Evolutionary conservation across 2,888 invertebrate genomes (phyloP), one percentile per base, ranked within the genome.

Genomic region (Chouioia cunea): DNA sequence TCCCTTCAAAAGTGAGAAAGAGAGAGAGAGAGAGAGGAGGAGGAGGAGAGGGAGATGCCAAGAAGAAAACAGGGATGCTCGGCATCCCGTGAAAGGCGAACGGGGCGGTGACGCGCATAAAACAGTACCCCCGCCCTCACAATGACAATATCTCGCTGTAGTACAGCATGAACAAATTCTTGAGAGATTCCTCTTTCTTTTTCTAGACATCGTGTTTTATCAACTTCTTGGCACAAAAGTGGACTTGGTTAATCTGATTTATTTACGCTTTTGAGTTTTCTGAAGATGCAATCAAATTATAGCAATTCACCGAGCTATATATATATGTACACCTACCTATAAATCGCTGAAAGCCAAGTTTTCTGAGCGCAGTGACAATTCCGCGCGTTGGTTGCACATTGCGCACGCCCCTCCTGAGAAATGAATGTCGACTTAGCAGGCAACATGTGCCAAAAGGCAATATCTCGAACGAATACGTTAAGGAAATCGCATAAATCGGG

Each of bases 71-170:
- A 56, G n/a, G 80, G 82, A 81, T 84, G 85, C 75, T 82, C 82
- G 79, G 15, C 78, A 83, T 84, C 82, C 83, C 84, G 83, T 85
- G 81, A 85, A 85, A 85, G 82, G 81, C 80, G 74, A 12, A 47
- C 48, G 54, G 82, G 83, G 82, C 80, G 83, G 81, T 80, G 82
- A 83, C 83, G 81, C 82, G 80, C 81, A 80, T 81, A 83, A 80
- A 83, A 80, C 78, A 81, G 75, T 76, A 27, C 10, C 76, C 66
- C 71, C 57, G 63, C 53, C 75, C n/a, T 14, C 1, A 18, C 22
- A 8, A 6, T 20, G 4, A 43, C 60, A 20, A 60, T 65, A 8
- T 46, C 36, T 36, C 2, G 53, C 50, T 52, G 70, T 52, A 63
- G 46, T 58, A 58, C 48, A 50, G 23, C 23, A 65, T 27, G 47